A percentile compares a stretch with the other conserved stretches of the same genome.
phyloP scores from a whole-genome alignment of 2,888 invertebrate genomes.

The Drosophila buzzatii region DNA sequence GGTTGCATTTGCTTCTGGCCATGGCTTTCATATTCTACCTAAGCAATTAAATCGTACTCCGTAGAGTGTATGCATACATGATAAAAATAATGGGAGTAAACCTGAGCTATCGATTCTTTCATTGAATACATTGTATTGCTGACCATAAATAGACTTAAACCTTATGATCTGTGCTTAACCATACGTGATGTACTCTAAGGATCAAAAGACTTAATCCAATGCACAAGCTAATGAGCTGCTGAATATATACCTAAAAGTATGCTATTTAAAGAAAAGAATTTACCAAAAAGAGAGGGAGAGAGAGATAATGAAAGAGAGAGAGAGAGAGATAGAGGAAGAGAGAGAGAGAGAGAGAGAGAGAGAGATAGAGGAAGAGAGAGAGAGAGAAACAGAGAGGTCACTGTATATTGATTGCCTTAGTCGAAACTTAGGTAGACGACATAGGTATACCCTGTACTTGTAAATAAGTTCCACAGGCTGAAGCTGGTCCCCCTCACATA shows the following conservation, averaged over 20 bases:
- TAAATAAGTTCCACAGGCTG: background rate
- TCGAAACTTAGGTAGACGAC: background rate
- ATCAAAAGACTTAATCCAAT: background rate
- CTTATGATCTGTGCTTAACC: too few species aligned
- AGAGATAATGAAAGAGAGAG: too few species aligned
- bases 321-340: background rate
- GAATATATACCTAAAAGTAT: background rate
- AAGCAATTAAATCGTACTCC: background rate
- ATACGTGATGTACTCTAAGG: too few species aligned
- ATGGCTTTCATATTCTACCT: background rate
- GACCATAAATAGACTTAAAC: too few species aligned
- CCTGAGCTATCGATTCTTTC: too few species aligned
- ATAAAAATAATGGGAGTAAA: too few species aligned
- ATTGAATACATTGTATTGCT: too few species aligned
- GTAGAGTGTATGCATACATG: background rate
- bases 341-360: background rate
- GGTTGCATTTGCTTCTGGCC: conserved; percentile 17
- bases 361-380: background rate
- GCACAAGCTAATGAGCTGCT: background rate
- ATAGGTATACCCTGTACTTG: background rate
- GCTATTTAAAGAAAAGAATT: background rate
- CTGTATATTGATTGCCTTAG: background rate
- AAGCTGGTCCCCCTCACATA: background rate
- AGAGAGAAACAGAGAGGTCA: background rate
- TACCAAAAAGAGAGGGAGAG: background rate